Evolutionary conservation across 2,888 invertebrate genomes (phyloP).

Genomic region (Gnatocerus cornutus): DNA sequence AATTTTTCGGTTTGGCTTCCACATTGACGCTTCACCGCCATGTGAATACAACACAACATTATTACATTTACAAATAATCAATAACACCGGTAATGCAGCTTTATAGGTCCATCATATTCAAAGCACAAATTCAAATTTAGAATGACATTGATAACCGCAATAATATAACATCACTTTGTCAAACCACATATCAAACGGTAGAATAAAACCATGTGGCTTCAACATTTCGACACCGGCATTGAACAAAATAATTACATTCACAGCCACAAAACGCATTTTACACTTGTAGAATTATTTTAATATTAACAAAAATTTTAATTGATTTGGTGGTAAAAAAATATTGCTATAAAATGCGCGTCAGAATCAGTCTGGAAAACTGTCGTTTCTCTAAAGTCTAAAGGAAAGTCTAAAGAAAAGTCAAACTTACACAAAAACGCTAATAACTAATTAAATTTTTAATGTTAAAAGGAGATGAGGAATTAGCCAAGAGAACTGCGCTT

Average conservation of each 20-base stretch:
- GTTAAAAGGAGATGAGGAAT: too few relatives aligned
- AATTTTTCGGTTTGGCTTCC: too few relatives aligned
- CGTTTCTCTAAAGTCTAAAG: too few relatives aligned
- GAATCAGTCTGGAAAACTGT: too few relatives aligned
- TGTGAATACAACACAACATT: neutral
- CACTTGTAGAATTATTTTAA: neutral
- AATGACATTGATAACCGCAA: constrained; percentile 31
- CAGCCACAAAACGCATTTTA: neutral
- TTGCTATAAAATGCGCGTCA: too few relatives aligned
- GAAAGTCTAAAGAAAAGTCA: too few relatives aligned
- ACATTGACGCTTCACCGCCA: too few relatives aligned
- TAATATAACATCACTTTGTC: constrained; percentile 32
- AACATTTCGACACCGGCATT: neutral
- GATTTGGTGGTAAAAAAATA: too few relatives aligned
- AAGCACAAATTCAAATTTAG: constrained; percentile 16
- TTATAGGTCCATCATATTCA: constrained; percentile 4
- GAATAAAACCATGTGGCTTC: constrained; percentile 13
- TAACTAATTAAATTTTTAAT: too few relatives aligned
- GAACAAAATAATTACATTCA: neutral
- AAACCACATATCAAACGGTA: constrained; percentile 12
- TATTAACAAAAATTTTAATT: too few relatives aligned
- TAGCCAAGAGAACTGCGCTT: too few relatives aligned
- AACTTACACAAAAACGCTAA: too few relatives aligned
- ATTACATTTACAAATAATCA: constrained; percentile 6
- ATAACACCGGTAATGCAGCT: constrained; percentile 13